Percentiles rank a stretch among this genome's conserved stretches.
Conservation (phyloP, 2,888 invertebrate genomes). For the Drosophila macrospina region DNA sequence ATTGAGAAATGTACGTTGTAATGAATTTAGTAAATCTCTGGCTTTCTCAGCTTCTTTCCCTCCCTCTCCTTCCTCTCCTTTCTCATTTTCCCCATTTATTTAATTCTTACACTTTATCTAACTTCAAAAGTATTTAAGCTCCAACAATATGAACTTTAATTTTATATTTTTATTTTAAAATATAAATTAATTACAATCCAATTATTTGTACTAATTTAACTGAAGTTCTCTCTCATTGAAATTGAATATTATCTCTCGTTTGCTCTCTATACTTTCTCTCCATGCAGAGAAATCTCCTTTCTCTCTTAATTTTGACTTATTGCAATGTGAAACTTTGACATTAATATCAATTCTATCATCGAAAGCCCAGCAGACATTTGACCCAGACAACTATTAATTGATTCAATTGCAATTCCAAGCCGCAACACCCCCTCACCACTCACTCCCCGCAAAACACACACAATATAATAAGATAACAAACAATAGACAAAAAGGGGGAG, state of each 20-base stretch:
- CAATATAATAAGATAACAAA: constrained; percentile 59
- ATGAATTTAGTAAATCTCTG: not conserved
- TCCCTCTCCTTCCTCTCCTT: not conserved
- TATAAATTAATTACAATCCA: too few relatives aligned
- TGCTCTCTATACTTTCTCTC: not conserved
- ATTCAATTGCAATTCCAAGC: constrained; percentile 65
- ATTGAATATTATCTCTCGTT: too few relatives aligned
- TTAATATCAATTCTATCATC: constrained; percentile 70
- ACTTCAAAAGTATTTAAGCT: too few relatives aligned
- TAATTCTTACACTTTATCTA: too few relatives aligned
- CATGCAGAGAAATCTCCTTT: not conserved
- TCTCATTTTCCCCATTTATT: too few relatives aligned
- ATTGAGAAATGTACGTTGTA: not conserved
- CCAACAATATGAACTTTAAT: too few relatives aligned
- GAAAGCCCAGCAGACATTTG: constrained; percentile 42
- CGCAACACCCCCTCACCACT: not conserved
- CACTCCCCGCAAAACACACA: not conserved
- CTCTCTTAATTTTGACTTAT: constrained; percentile 69
- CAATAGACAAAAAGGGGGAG: constrained; percentile 46
- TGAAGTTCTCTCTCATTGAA: too few relatives aligned
- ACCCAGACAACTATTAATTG: constrained; percentile 66
- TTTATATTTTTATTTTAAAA: too few relatives aligned
- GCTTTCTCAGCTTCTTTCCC: not conserved
- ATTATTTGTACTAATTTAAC: too few relatives aligned
- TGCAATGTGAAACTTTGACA: constrained; percentile 62